A percentile compares a stretch with the other conserved stretches of the same genome.
Conservation (phyloP, 2,888 invertebrate genomes). For the Athalia circularis region DNA sequence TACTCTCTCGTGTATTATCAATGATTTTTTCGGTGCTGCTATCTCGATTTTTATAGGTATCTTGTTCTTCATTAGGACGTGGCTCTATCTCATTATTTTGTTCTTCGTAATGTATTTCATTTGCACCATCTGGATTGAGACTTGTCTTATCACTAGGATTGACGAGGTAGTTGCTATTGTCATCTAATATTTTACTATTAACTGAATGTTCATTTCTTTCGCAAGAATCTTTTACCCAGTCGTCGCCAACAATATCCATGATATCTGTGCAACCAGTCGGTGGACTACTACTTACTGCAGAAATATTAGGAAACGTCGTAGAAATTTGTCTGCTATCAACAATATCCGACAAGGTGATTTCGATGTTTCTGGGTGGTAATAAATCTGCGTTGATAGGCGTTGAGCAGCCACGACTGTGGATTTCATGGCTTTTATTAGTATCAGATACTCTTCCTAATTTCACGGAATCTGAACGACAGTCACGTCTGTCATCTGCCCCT, state of each 20-base stretch:
- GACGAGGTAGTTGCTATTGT: background rate
- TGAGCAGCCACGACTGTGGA: background rate
- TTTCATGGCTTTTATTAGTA: slow-evolving; percentile 13
- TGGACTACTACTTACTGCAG: slow-evolving; percentile 14
- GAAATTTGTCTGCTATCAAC: background rate
- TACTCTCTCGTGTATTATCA: too few species aligned
- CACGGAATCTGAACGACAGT: background rate
- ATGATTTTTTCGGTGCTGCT: too few species aligned
- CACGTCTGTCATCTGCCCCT: background rate
- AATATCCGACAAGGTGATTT: background rate
- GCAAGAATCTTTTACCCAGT: slow-evolving; percentile 10
- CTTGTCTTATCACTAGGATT: background rate
- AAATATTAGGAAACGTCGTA: background rate
- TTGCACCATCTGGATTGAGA: background rate
- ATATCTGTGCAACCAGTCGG: slow-evolving; percentile 10
- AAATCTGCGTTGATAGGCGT: background rate
- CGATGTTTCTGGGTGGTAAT: background rate
- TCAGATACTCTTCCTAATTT: background rate
- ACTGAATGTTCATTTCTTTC: background rate
- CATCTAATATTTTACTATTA: background rate
- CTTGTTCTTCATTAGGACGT: background rate
- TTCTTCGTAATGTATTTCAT: background rate
- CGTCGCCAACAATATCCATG: background rate
- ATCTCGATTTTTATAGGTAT: background rate
- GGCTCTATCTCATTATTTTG: background rate